These are phyloP conservation scores for Trachymyrmex cornetzi DNA, from an alignment of 1,140 invertebrate species.

Conservation along the genomic window DNA sequence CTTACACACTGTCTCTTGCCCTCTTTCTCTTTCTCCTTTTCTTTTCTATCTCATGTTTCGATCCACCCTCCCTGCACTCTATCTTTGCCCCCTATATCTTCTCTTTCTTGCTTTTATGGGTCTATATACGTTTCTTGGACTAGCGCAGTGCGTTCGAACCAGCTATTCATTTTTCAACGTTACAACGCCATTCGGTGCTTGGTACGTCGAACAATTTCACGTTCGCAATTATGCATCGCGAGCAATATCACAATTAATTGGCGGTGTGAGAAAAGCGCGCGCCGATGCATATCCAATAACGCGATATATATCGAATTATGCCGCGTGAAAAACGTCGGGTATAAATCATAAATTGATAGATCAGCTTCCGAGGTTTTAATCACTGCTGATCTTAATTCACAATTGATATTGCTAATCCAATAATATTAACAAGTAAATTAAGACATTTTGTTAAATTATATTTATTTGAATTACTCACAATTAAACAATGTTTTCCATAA, in stretches of 20 bases:
- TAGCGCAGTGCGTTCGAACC: constrained; percentile 25
- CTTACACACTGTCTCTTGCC: not conserved
- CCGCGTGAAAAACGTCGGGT: not conserved
- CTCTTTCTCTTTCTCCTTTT: constrained; percentile 23
- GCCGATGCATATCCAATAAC: constrained; percentile 10
- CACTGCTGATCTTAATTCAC: not conserved
- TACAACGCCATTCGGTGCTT: constrained; percentile 29
- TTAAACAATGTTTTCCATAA: not conserved
- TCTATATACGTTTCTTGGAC: constrained; percentile 28
- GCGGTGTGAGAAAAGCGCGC: constrained; percentile 9
- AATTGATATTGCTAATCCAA: not conserved
- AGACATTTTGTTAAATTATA: not conserved
- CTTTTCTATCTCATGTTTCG: constrained; percentile 38
- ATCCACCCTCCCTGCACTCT: constrained; percentile 28
- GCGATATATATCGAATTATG: constrained; percentile 17
- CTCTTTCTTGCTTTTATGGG: constrained; percentile 58
- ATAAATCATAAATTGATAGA: constrained; percentile 34
- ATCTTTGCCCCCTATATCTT: constrained; percentile 57
- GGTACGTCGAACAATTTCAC: constrained; percentile 33
- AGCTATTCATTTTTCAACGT: constrained; percentile 68
- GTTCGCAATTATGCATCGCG: constrained; percentile 33
- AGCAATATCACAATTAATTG: constrained; percentile 46
- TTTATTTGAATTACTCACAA: not conserved
- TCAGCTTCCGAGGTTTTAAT: not conserved
- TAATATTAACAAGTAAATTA: not conserved